These are phyloP conservation scores for Sarotherodon lohbergeri DNA, from an alignment of 2,113 vertebrate genomes.

Conservation along the genomic window DNA sequence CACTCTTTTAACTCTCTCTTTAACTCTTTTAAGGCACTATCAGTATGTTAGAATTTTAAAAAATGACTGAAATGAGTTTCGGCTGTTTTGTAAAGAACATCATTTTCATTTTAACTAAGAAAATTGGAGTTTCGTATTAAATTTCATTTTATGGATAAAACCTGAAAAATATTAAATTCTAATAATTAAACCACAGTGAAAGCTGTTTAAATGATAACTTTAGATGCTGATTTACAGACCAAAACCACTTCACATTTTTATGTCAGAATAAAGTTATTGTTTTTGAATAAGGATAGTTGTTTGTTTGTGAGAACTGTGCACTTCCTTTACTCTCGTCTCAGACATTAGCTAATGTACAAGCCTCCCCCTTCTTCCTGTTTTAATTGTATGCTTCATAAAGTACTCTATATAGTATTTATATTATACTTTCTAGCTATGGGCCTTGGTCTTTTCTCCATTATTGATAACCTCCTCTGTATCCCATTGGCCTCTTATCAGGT, in stretches of 20 bases:
- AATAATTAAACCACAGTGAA: not conserved
- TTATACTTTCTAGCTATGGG: not conserved
- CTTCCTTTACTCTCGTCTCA: not conserved
- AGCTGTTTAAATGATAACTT: not conserved
- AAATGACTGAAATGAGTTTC: not conserved
- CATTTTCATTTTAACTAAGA: not conserved
- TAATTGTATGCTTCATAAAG: not conserved
- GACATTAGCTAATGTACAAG: not conserved
- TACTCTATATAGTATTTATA: not conserved
- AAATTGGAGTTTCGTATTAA: not conserved
- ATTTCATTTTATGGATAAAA: not conserved
- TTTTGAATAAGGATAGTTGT: not conserved
- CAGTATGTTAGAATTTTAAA: accelerated
- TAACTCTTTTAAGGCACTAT: accelerated
- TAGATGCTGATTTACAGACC: not conserved
- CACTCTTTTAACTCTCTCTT: accelerated
- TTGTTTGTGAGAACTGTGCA: not conserved
- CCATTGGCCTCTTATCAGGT: slow-evolving; percentile 71
- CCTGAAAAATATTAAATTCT: not conserved
- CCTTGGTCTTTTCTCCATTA: not conserved
- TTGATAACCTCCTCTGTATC: not conserved
- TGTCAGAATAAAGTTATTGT: not conserved
- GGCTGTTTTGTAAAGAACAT: not conserved
- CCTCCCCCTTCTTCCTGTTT: not conserved
- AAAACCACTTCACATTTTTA: not conserved